Base-by-base conservation (phyloP, 2,888 invertebrate genomes). In the Trisateles emortualis region DNA sequence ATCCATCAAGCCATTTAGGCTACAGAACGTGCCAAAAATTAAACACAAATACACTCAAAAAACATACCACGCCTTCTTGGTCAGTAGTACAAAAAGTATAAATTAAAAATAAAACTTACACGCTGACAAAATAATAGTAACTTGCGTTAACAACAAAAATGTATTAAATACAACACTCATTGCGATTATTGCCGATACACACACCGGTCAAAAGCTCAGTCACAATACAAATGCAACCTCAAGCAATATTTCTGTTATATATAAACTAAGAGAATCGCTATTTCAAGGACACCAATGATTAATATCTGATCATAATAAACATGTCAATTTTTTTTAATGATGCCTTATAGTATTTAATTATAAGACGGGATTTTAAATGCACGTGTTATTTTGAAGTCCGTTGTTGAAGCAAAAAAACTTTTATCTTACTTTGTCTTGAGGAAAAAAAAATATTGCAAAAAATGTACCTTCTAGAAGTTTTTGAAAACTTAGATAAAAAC, bases 161-260 rank as follows among this genome's bases (percentile, higher is more conserved):
- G 61, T 51, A 45, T 70, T 68, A 22, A 68, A 58, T 8, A 62
- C 48, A 47, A 65, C 67, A 76, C 70, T 62, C 84, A 84, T 84
- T 68, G 65, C 52, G 56, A 39, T 38, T 50, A 57, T 22, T 43
- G 26, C 52, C 49, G 53, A 42, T 38, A 59, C 64, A 57, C 73
- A 66, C 59, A 55, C 68, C 46, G 56, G 33, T 61, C 55, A 52
- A 74, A 81, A 76, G 80, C 74, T 74, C 48, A 54, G 52, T 49
- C 71, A 75, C 75, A 52, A 64, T 53, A 68, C 51, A 67, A 73
- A 69, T 68, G 43, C 48, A 59, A 46, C 30, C 43, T 47, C 36
- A 30, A 44, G 39, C 39, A 48, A 56, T 43, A 48, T 67, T 36
- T 14, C 48, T 65, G 55, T 60, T 74, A 64, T 81, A 73, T 80